Evolutionary conservation across 2,113 vertebrate genomes (phyloP).

Genomic region (Mystacornis crossleyi): DNA sequence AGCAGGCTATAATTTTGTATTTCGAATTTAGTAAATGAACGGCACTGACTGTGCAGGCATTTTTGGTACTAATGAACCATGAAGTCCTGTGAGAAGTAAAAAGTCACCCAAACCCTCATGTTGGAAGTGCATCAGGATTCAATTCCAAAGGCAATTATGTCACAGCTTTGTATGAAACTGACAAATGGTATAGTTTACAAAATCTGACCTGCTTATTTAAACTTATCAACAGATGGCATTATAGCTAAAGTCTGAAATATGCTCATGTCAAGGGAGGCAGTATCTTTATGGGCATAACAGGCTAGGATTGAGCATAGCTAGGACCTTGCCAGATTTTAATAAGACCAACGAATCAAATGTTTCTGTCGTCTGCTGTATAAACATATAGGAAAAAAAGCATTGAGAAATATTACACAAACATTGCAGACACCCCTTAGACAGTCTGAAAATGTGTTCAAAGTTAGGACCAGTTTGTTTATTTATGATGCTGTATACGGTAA

Average conservation of each 20-base stretch:
- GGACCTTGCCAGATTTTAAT: not conserved
- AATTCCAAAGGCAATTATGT: not conserved
- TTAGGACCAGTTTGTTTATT: constrained; percentile 6
- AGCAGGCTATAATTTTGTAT: not conserved
- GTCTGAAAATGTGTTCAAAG: not conserved
- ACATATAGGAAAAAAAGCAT: not conserved
- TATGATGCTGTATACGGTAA: not conserved
- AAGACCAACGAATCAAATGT: constrained; percentile 5
- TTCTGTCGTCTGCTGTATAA: not conserved
- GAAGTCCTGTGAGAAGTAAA: not conserved
- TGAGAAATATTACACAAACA: not conserved
- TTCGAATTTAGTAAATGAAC: not conserved
- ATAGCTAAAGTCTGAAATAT: not conserved
- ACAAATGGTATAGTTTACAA: constrained; percentile 4
- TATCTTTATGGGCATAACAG: not conserved
- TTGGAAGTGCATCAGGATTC: not conserved
- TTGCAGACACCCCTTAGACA: not conserved
- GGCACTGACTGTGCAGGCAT: not conserved
- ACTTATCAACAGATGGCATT: constrained; percentile 13
- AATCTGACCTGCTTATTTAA: not conserved
- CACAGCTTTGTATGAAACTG: not conserved
- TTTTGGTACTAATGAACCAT: not conserved
- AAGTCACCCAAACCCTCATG: not conserved
- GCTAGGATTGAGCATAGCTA: not conserved
- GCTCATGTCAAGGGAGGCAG: not conserved